Conservation (phyloP, 1,140 invertebrate genomes). For the Cecropterus lyciades region DNA sequence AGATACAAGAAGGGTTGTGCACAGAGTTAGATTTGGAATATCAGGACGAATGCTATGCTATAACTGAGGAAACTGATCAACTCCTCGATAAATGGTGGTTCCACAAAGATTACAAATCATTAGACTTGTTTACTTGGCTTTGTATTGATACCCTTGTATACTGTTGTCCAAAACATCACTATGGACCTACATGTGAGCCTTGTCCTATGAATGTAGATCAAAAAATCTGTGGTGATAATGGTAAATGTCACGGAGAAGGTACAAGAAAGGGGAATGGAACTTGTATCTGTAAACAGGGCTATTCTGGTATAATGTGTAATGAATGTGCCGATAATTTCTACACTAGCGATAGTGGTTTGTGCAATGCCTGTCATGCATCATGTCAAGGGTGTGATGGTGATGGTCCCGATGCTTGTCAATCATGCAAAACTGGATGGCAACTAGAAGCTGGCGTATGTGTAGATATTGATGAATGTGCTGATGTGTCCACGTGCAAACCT, state of each 20-base stretch:
- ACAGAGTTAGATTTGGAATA: slow-evolving; percentile 66
- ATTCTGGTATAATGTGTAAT: slow-evolving; percentile 91
- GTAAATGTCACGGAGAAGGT: slow-evolving; percentile 96
- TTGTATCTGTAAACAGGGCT: slow-evolving; percentile 95
- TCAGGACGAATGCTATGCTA: slow-evolving; percentile 92
- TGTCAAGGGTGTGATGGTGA: slow-evolving; percentile 93
- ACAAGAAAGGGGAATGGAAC: slow-evolving; percentile 96
- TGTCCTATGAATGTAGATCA: slow-evolving; percentile 91
- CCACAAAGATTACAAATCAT: slow-evolving; percentile 86
- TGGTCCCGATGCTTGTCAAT: slow-evolving; percentile 91
- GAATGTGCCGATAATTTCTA: slow-evolving; percentile 92
- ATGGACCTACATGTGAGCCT: slow-evolving; percentile 91
- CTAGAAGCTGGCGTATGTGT: slow-evolving; percentile 91
- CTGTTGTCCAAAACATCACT: slow-evolving; percentile 95
- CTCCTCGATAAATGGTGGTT: slow-evolving; percentile 96
- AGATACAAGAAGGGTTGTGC: slow-evolving; percentile 96
- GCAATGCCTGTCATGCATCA: slow-evolving; percentile 92
- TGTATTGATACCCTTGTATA: slow-evolving; percentile 92
- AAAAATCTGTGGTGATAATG: slow-evolving; percentile 92
- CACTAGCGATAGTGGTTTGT: slow-evolving; percentile 88
- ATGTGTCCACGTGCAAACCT: slow-evolving; percentile 86
- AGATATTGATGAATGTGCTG: slow-evolving; percentile 96
- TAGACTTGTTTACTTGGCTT: slow-evolving; percentile 91
- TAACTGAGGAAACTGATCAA: slow-evolving; percentile 94
- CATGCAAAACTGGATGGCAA: slow-evolving; percentile 93